Base-by-base conservation (phyloP, 2,888 invertebrate species). In the Oscheius sp. region DNA sequence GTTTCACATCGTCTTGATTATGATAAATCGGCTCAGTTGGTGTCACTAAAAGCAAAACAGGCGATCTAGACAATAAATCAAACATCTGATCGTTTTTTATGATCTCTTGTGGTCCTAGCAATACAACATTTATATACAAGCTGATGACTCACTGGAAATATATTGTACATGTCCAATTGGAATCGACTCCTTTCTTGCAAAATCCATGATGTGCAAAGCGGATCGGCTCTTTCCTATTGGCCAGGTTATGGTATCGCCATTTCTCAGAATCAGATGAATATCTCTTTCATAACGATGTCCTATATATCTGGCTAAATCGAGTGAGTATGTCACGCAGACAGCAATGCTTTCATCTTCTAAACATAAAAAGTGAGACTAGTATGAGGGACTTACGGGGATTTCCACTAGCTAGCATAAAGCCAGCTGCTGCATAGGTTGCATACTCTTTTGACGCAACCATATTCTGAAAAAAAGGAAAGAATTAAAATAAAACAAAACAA, bases 241-340 rank as follows among this genome's bases (percentile, higher is more conserved):
- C 44, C 41, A 59, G 9, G 6, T 26, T 1, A 14, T 30, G 5
- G 41, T 14, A 2, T 26, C 30, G 41, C 64, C 64, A 20, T 24
- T 32, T 26, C 28, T 41, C 8, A 9, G 17, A 30, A 51, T 20
- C 24, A 64, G 17, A 6, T 51, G 36, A 38, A 64, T 50, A 28
- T 64, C 64, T 26, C 51, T 51, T 38, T 50, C 64, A 41, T 22
- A 64, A 2, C 64, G n/a, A 28, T 51, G 26, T 9, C 54, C 51
- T 14, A 64, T 4, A 2, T 38, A 20, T 28, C 26, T 22, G 6
- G 62, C 62, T 2, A 62, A 26, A 6, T 45, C 47, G 2, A 47
- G 26, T 17, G 47, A 47, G 14, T 45, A 30, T 1, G 33, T 32
- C 0, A 45, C 32, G n/a, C 47, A 17, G 17, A 47, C 17, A 2